Conservation (phyloP, 92 coral and sea anemone genomes). For the Palythoa grandis region DNA sequence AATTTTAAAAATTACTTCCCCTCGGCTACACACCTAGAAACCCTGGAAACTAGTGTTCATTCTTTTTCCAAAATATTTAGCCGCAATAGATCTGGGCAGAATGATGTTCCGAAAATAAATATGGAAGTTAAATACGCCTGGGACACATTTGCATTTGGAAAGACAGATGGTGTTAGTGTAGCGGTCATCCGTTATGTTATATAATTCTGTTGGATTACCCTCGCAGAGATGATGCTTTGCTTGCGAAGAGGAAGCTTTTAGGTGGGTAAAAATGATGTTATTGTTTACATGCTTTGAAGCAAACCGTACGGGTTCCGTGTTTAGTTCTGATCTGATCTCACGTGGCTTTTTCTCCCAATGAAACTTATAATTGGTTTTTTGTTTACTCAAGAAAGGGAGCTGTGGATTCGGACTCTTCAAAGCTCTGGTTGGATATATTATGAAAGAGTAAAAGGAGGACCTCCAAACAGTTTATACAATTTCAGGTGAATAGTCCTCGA, state of each 20-base stretch:
- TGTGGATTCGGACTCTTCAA: background rate
- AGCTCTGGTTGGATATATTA: background rate
- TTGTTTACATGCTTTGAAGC: conserved; percentile 11
- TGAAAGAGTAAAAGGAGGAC: background rate
- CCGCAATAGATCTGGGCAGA: background rate
- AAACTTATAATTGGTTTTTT: background rate
- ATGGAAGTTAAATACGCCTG: background rate
- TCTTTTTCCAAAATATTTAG: background rate
- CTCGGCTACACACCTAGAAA: background rate
- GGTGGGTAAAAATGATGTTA: conserved; percentile 40
- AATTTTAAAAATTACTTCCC: too few relatives aligned
- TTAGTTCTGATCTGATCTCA: conserved; percentile 36
- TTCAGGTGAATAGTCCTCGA: background rate
- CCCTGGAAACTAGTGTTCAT: background rate
- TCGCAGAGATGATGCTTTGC: background rate
- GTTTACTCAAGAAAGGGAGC: background rate
- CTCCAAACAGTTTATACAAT: background rate
- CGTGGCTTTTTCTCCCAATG: conserved; percentile 26
- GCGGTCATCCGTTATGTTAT: background rate
- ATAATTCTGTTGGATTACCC: background rate
- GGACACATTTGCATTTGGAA: background rate
- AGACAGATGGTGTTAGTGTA: background rate
- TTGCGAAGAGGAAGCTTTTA: background rate
- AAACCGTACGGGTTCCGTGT: background rate
- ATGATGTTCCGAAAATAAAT: background rate